phyloP scores from a whole-genome alignment of 2,113 vertebrate species.

The Neodontobutis hainanensis region DNA sequence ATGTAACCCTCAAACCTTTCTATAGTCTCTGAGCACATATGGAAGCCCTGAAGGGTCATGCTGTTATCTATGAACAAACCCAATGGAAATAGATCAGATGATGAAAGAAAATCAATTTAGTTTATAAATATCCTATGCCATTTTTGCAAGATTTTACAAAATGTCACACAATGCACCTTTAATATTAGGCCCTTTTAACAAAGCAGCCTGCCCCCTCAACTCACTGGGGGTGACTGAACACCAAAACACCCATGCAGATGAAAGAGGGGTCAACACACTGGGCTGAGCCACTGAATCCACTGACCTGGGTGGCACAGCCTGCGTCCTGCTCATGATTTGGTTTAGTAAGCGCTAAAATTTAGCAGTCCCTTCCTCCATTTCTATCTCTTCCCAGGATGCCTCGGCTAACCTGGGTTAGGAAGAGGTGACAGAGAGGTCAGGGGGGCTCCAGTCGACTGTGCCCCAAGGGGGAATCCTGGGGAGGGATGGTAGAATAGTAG shows the following conservation, averaged over 20 bases:
- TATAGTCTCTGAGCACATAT: too few relatives aligned
- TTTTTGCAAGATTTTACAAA: too few relatives aligned
- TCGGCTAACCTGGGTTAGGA: slow-evolving; percentile 53
- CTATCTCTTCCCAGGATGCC: slow-evolving; percentile 63
- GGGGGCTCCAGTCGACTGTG: slow-evolving; percentile 72
- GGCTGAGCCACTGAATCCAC: slow-evolving; percentile 36
- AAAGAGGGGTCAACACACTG: slow-evolving; percentile 53
- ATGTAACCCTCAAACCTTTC: too few relatives aligned
- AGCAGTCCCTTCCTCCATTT: slow-evolving; percentile 57
- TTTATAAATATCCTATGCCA: too few relatives aligned
- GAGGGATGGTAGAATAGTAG: slow-evolving; percentile 59
- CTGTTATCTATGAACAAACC: too few relatives aligned
- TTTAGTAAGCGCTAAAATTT: slow-evolving; percentile 54
- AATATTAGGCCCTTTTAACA: background rate
- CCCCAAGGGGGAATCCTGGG: slow-evolving; percentile 68
- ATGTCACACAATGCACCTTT: too few relatives aligned
- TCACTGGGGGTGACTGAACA: slow-evolving; percentile 23
- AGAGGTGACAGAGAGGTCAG: slow-evolving; percentile 75
- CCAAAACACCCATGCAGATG: slow-evolving; percentile 46
- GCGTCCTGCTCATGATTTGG: slow-evolving; percentile 75
- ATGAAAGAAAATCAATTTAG: too few relatives aligned
- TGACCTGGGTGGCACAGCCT: slow-evolving; percentile 73
- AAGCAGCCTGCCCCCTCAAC: background rate
- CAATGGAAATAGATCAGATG: too few relatives aligned
- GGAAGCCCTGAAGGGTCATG: too few relatives aligned